phyloP scores from a whole-genome alignment of 2,888 invertebrate genomes.

The Dynastes tityus region DNA sequence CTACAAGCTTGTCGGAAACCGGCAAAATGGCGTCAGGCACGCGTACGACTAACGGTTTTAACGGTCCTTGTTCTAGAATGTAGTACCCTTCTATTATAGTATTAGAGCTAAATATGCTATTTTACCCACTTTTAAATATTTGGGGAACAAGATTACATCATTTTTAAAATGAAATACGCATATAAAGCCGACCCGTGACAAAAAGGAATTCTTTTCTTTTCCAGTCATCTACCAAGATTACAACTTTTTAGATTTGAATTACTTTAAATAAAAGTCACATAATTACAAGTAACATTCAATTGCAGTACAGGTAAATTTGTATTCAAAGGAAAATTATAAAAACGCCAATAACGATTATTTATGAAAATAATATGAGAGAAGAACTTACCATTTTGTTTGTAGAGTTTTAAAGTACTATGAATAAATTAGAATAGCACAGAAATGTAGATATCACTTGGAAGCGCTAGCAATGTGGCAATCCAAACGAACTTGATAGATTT shows the following conservation, averaged over 20 bases:
- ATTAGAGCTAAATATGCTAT: neutral
- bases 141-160: neutral
- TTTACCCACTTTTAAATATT: neutral
- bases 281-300: neutral
- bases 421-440: constrained; percentile 51
- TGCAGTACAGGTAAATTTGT: neutral
- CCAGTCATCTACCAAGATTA: too few relatives aligned
- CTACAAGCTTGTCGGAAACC: neutral
- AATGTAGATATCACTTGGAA: constrained; percentile 62
- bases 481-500: constrained; percentile 76
- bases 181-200: too few relatives aligned
- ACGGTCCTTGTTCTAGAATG: neutral
- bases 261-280: too few relatives aligned
- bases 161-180: neutral
- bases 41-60: constrained; percentile 7
- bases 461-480: constrained; percentile 79
- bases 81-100: neutral
- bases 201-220: too few relatives aligned
- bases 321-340: neutral
- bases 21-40: constrained; percentile 24
- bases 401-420: constrained; percentile 44
- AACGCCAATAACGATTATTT: constrained; percentile 4
- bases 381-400: constrained; percentile 58
- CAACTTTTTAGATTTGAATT: too few relatives aligned
- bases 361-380: neutral